phyloP scores from a whole-genome alignment of 2,113 vertebrate genomes.

The Sula dactylatra region DNA sequence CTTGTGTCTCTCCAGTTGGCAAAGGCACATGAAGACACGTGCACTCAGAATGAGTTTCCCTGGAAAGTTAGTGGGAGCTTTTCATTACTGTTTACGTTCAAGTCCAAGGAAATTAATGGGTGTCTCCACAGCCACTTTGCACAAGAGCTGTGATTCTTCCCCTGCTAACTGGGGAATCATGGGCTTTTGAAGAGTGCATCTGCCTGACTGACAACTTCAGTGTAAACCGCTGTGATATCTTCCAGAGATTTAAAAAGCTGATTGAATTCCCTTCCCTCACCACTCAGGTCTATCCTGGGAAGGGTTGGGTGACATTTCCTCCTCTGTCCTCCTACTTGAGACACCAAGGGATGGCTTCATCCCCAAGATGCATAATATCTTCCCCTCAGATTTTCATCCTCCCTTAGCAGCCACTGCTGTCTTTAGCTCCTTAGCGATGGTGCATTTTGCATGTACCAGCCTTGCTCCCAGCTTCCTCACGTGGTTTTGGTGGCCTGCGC shows the following conservation, averaged over 20 bases:
- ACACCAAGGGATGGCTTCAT: neutral
- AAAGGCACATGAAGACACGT: neutral
- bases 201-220: constrained; percentile 21
- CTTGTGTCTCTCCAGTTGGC: neutral
- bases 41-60: neutral
- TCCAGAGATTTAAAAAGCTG: neutral
- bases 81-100: constrained; percentile 34
- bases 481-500: neutral
- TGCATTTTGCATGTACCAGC: neutral
- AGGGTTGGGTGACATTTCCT: neutral
- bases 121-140: neutral
- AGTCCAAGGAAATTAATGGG: neutral
- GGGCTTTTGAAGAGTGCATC: neutral
- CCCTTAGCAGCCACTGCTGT: neutral
- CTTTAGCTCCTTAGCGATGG: neutral
- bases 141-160: constrained; percentile 22
- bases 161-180: neutral
- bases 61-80: neutral
- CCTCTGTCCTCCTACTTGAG: neutral
- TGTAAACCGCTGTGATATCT: neutral
- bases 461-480: neutral
- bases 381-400: neutral
- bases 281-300: neutral
- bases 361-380: neutral
- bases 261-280: neutral